Evolutionary conservation across 2,113 vertebrate species (phyloP).

Genomic region (Marmota flaviventris): DNA sequence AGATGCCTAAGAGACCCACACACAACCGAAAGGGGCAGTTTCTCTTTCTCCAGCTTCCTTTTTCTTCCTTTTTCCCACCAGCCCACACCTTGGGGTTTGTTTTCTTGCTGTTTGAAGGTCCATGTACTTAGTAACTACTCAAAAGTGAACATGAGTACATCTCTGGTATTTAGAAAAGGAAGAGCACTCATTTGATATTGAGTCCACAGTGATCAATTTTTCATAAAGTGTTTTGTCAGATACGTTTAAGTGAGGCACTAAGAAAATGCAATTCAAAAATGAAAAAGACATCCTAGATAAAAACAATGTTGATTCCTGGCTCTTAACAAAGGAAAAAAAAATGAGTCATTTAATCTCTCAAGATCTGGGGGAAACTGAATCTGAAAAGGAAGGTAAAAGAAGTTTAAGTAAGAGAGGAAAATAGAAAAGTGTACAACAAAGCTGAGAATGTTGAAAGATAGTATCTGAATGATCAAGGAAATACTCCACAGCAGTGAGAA

Average conservation of each 20-base stretch:
- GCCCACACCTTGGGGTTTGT: neutral
- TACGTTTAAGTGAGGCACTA: neutral
- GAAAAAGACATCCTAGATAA: neutral
- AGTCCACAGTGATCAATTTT: conserved; percentile 33
- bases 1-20: neutral
- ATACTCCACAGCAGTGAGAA: neutral
- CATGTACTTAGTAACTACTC: neutral
- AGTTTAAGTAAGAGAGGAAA: conserved; percentile 29
- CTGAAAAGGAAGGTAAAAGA: conserved; percentile 38
- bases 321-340: conserved; percentile 52
- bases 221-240: conserved; percentile 38
- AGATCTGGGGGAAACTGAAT: neutral
- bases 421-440: neutral
- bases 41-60: neutral
- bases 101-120: neutral
- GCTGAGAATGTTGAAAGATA: conserved; percentile 8
- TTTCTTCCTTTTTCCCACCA: neutral
- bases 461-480: neutral
- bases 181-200: conserved; percentile 19
- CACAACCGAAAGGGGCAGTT: neutral
- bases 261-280: conserved; percentile 11
- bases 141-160: neutral
- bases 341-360: conserved; percentile 36
- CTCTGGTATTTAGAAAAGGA: conserved; percentile 29
- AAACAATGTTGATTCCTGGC: conserved; percentile 25